Conservation (phyloP, 1,140 invertebrate genomes). For the Coenobita brevimanus region DNA sequence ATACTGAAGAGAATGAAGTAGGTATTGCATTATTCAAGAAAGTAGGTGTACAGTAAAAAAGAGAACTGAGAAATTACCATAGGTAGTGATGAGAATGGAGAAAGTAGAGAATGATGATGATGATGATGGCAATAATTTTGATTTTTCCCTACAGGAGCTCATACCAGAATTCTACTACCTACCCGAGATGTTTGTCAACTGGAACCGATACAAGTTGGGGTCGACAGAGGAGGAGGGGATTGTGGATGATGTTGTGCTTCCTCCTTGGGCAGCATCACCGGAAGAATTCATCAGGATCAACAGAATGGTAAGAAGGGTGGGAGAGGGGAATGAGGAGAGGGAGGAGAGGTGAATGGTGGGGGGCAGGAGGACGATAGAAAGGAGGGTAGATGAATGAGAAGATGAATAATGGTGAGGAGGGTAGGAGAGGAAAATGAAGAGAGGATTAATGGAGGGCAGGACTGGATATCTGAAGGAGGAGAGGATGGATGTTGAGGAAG, state of each 20-base stretch:
- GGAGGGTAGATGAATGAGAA: neutral
- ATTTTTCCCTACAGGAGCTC: constrained; percentile 85
- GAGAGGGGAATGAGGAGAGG: neutral
- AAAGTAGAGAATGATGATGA: no score
- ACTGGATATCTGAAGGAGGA: no score
- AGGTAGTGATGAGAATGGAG: no score
- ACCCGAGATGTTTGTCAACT: constrained; percentile 98
- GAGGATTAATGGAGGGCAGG: no score
- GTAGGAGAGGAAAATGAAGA: no score
- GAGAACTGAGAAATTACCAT: no score
- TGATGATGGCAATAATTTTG: no score
- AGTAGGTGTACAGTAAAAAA: no score
- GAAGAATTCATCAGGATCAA: constrained; percentile 98
- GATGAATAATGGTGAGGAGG: no score
- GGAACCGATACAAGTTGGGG: constrained; percentile 90
- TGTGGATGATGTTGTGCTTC: constrained; percentile 91
- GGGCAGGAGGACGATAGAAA: neutral
- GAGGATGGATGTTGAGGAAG: no score
- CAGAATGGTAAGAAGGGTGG: constrained; percentile 83
- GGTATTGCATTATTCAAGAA: no score
- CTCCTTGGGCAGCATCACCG: constrained; percentile 96
- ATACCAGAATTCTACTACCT: constrained; percentile 99
- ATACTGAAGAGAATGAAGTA: no score
- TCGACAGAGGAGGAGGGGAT: constrained; percentile 88
- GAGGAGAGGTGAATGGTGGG: neutral